Evolutionary conservation across 2,797 vertebrate genomes (phyloP).

Genomic region (Peromyscus attwateri): DNA sequence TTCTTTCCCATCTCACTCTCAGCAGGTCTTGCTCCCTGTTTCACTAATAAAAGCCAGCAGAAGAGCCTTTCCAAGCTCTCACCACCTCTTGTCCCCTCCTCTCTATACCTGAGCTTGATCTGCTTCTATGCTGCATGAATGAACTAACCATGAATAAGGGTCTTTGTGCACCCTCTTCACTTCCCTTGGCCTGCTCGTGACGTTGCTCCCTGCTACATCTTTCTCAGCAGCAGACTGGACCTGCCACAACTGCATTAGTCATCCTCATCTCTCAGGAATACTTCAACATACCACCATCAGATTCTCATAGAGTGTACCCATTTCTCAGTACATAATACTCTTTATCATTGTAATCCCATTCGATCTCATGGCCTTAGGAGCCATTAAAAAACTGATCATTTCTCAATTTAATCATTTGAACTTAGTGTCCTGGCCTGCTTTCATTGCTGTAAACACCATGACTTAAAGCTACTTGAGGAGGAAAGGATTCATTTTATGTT

Average conservation of each 20-base stretch:
- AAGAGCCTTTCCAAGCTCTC: background rate
- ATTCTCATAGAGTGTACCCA: background rate
- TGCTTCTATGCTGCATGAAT: background rate
- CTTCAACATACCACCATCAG: background rate
- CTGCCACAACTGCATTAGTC: background rate
- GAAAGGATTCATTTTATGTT: background rate
- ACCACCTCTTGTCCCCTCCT: background rate
- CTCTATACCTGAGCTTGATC: background rate
- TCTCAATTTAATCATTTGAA: background rate
- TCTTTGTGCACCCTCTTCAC: background rate
- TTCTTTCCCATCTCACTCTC: background rate
- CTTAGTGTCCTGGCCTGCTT: background rate
- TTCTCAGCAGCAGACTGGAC: background rate
- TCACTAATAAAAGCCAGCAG: conserved; percentile 3
- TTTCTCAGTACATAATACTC: background rate
- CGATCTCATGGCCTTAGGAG: background rate
- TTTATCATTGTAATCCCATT: background rate
- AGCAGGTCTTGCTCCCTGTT: background rate
- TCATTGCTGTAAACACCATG: background rate
- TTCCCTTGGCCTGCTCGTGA: background rate
- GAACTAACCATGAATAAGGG: background rate
- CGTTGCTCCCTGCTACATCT: background rate
- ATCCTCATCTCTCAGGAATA: background rate
- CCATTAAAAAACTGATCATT: background rate
- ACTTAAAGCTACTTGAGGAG: background rate